These are phyloP conservation scores for Threskiornis aethiopicus DNA, from an alignment of 2,797 vertebrate genomes.

Conservation along the genomic window DNA sequence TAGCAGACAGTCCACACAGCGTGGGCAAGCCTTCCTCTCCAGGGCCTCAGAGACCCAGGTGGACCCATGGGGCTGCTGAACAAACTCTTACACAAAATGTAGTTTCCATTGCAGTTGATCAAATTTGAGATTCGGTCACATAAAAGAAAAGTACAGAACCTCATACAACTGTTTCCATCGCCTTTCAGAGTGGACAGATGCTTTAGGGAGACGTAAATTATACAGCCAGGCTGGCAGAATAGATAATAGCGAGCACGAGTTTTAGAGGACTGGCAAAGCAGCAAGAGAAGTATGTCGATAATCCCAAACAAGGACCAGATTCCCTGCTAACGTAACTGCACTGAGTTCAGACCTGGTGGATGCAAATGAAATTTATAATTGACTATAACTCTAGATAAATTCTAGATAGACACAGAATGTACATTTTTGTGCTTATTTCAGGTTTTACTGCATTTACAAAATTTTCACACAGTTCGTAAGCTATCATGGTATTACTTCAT, in stretches of 20 bases:
- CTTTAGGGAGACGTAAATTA: neutral
- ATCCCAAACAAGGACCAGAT: neutral
- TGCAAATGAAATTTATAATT: neutral
- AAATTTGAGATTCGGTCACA: neutral
- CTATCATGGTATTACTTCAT: fast-evolving
- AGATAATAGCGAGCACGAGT: neutral
- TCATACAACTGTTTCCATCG: neutral
- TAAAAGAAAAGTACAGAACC: neutral
- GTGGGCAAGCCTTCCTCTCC: neutral
- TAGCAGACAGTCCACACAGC: fast-evolving
- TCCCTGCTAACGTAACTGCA: neutral
- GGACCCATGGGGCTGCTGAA: fast-evolving
- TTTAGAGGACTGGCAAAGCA: neutral
- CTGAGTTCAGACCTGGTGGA: neutral
- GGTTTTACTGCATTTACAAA: neutral
- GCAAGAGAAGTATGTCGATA: neutral
- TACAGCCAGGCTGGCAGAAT: neutral
- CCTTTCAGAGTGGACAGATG: neutral
- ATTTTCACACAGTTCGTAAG: neutral
- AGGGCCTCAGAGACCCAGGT: fast-evolving
- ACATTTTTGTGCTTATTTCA: neutral
- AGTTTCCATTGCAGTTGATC: neutral
- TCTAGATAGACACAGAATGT: neutral
- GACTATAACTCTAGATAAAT: neutral
- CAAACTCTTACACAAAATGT: neutral